A percentile compares a stretch with the other conserved stretches of the same genome.
These are phyloP conservation scores for Cuculus canorus DNA, from an alignment of 2,797 vertebrate species.

Conservation along the genomic window DNA sequence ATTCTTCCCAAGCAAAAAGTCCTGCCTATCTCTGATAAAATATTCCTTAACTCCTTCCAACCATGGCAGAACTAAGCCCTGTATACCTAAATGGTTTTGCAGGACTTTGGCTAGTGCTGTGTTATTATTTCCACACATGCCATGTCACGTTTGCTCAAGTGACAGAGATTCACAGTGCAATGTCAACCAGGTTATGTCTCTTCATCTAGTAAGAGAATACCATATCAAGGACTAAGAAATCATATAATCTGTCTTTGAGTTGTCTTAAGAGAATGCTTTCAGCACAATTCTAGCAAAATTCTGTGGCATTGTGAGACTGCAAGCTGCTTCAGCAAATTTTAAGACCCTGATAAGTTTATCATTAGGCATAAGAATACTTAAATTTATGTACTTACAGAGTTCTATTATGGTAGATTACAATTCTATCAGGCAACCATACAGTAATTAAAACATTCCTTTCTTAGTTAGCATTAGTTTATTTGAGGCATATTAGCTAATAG, in stretches of 20 bases:
- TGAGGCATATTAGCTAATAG: neutral
- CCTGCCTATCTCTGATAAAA: neutral
- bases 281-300: neutral
- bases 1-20: neutral
- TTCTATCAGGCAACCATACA: neutral
- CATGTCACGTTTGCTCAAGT: neutral
- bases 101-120: neutral
- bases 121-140: neutral
- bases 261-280: neutral
- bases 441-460: neutral
- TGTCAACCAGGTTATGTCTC: neutral
- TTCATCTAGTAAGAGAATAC: neutral
- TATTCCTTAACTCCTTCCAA: neutral
- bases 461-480: neutral
- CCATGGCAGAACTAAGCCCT: neutral
- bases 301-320: neutral
- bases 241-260: neutral
- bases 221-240: neutral
- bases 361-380: neutral
- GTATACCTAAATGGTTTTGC: neutral
- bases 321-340: neutral
- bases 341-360: neutral
- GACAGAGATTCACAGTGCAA: neutral
- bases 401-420: neutral
- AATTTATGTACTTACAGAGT: neutral